Evolutionary conservation across 2,113 vertebrate genomes (phyloP), one percentile per base, ranked within the genome.

Genomic region (Mesocricetus auratus): DNA sequence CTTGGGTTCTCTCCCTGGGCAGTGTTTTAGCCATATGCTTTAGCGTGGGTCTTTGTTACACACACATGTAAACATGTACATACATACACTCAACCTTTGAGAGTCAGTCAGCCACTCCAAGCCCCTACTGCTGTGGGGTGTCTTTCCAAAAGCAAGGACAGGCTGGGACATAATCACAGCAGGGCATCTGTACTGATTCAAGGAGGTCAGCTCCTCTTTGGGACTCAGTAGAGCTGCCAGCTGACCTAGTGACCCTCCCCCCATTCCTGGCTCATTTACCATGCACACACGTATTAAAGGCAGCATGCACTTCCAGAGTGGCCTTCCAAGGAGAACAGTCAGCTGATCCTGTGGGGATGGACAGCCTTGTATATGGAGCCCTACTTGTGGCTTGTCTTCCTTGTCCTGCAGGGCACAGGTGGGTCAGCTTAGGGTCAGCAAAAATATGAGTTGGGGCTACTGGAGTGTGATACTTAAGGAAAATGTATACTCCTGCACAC

Each of bases 401-500:
- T 7, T 47, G 56, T n/a, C 24, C 62, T 78, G 9, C 3, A 29
- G 50, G 24, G 5, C 2, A 53, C 1, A 71, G 50, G 17, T 3
- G 0, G 29, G 75, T 33, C 47, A 29, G 19, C 39, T 47, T 21
- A 3, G 17, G 87, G 50, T 5, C 26, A 22, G 45, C 56, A 16
- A 3, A 2, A 2, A 42, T 0, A 17, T 15, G 0, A 10, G 0
- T 26, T 2, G 17, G 26, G 16, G 6, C 31, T n/a, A 4, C 19
- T 24, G 45, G 33, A 66, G 13, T 64, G 39, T 36, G 4, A 17
- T 0, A 3, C 26, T 12, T 2, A 45, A 42, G 1, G 62, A 47
- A 26, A 71, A 31, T 36, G 47, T n/a, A 19, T 17, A 82, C 19
- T 36, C 10, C 21, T 12, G 6, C 11, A 47, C 6, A 29, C 36